These are phyloP conservation scores for Noctua janthe DNA, from an alignment of 2,888 invertebrate genomes.

Conservation along the genomic window DNA sequence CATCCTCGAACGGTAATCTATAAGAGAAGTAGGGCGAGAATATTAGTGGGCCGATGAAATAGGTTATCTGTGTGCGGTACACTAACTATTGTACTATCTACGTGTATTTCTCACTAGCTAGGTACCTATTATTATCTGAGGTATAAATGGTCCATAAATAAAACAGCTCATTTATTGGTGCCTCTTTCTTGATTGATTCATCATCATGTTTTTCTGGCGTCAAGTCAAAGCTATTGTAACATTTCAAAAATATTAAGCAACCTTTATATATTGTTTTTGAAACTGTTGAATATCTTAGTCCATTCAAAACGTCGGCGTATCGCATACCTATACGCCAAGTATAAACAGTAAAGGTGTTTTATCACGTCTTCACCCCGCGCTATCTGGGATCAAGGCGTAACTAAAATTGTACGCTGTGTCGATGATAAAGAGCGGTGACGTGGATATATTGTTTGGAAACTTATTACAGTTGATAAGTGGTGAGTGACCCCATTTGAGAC, in stretches of 20 bases:
- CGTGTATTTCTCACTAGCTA: constrained; percentile 7
- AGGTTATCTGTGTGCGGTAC: constrained; percentile 56
- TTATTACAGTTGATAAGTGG: constrained; percentile 60
- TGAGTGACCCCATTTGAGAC: constrained; percentile 67
- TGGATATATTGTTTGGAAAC: constrained; percentile 52
- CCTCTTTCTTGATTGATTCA: constrained; percentile 8
- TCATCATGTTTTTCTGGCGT: background rate
- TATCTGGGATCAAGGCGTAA: constrained; percentile 65
- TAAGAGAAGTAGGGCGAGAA: constrained; percentile 54
- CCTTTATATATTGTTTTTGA: background rate
- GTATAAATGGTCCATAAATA: background rate
- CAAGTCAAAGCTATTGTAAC: background rate
- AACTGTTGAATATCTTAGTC: constrained; percentile 5
- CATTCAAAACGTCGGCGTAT: constrained; percentile 31
- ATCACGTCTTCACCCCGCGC: constrained; percentile 57
- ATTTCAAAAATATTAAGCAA: constrained; percentile 12
- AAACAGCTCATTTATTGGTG: constrained; percentile 2
- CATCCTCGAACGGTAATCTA: constrained; percentile 33
- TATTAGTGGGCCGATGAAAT: constrained; percentile 55
- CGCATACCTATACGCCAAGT: constrained; percentile 33
- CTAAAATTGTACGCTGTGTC: constrained; percentile 59
- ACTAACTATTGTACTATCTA: constrained; percentile 32
- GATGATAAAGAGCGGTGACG: constrained; percentile 68
- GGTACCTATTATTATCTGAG: background rate
- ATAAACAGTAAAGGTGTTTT: constrained; percentile 71